phyloP scores from a whole-genome alignment of 2,888 invertebrate species.

The Mythimna impura region DNA sequence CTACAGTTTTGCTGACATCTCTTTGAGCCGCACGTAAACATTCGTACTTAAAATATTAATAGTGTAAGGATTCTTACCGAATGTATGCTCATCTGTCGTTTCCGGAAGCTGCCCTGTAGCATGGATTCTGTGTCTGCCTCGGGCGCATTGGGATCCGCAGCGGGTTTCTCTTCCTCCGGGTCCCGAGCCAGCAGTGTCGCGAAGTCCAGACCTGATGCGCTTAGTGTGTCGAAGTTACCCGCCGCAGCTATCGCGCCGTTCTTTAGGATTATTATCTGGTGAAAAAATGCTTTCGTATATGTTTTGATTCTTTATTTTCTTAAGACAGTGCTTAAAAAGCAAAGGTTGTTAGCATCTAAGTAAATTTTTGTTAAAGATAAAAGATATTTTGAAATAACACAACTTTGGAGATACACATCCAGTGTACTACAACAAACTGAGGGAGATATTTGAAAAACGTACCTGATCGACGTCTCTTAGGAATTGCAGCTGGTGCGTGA shows the following conservation, averaged over 20 bases:
- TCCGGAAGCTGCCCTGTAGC: conserved; percentile 84
- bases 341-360: no score
- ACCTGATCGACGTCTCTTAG: conserved; percentile 91
- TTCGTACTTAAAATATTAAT: no score
- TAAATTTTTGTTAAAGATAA: no score
- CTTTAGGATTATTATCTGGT: conserved; percentile 90
- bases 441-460: not conserved
- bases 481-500: conserved; percentile 94
- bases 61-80: conserved; percentile 77
- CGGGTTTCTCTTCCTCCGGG: conserved; percentile 80
- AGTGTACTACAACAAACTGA: no score
- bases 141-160: conserved; percentile 60
- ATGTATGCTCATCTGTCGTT: conserved; percentile 88
- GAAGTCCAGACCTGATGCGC: conserved; percentile 94
- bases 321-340: no score
- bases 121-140: conserved; percentile 74
- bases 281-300: not conserved
- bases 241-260: conserved; percentile 91
- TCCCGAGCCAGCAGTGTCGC: conserved; percentile 92
- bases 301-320: not conserved
- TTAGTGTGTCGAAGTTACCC: conserved; percentile 93
- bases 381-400: no score
- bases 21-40: no score
- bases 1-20: no score
- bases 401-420: no score